These are phyloP conservation scores for Mugil cephalus DNA, from an alignment of 2,113 vertebrate genomes.

Conservation along the genomic window DNA sequence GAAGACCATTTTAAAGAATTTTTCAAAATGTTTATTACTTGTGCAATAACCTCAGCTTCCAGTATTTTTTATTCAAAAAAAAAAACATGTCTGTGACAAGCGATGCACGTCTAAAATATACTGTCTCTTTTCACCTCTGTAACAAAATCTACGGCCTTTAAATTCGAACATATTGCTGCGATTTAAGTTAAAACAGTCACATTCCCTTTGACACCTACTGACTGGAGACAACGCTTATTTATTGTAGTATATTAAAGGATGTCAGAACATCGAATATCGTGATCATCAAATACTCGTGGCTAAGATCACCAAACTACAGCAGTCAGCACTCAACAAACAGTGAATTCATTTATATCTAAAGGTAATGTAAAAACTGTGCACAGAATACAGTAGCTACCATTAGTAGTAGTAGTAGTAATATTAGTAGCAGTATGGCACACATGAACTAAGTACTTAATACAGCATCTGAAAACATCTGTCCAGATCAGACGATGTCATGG, in stretches of 20 bases:
- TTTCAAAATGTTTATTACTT: slow-evolving; percentile 75
- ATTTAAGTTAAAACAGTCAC: slow-evolving; percentile 37
- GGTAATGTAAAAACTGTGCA: slow-evolving; percentile 60
- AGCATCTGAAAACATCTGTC: slow-evolving; percentile 64
- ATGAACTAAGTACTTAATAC: slow-evolving; percentile 64
- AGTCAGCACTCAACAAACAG: slow-evolving; percentile 54
- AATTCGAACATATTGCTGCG: slow-evolving; percentile 63
- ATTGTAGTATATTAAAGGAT: slow-evolving; percentile 34
- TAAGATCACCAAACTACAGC: slow-evolving; percentile 68
- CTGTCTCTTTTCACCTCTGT: slow-evolving; percentile 34
- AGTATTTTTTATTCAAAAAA: slow-evolving; percentile 47
- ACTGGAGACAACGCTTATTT: slow-evolving; percentile 24
- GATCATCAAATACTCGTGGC: slow-evolving; percentile 39
- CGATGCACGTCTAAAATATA: slow-evolving; percentile 64
- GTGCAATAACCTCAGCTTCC: slow-evolving; percentile 63
- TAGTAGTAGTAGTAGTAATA: slow-evolving; percentile 36
- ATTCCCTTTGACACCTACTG: slow-evolving; percentile 54
- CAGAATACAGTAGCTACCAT: slow-evolving; percentile 65
- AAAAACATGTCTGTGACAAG: slow-evolving; percentile 71
- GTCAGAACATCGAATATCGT: slow-evolving; percentile 55
- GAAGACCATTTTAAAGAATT: slow-evolving; percentile 32
- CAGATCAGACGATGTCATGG: slow-evolving; percentile 3
- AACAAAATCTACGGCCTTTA: slow-evolving; percentile 52
- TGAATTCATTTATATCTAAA: slow-evolving; percentile 46
- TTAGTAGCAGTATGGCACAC: slow-evolving; percentile 68